A percentile compares a stretch with the other conserved stretches of the same genome.
Evolutionary conservation across 2,797 vertebrate genomes (phyloP).

Genomic region (Paramormyrops hopkinsi): DNA sequence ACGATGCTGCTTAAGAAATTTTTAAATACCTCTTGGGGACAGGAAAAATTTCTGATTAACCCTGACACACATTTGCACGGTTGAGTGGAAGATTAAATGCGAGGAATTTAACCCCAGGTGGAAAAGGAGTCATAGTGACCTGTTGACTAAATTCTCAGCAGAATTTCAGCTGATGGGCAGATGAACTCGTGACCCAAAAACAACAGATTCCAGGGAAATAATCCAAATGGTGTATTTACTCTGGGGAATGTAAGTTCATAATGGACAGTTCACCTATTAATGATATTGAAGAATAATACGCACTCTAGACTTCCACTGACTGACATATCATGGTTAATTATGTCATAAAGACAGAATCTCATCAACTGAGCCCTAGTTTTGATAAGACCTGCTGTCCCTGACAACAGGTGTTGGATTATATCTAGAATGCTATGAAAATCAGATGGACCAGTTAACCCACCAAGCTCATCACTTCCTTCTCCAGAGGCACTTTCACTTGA

Average conservation of each 20-base stretch:
- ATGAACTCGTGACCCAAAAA: constrained; percentile 3
- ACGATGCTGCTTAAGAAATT: not conserved
- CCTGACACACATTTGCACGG: not conserved
- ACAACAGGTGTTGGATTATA: not conserved
- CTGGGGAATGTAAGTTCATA: not conserved
- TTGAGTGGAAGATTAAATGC: not conserved
- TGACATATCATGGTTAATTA: not conserved
- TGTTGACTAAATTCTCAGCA: not conserved
- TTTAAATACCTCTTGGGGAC: not conserved
- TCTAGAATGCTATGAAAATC: not conserved
- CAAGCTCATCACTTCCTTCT: not conserved
- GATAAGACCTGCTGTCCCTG: not conserved
- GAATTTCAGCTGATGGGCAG: not conserved
- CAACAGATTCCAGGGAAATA: not conserved
- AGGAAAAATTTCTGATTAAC: constrained; percentile 7
- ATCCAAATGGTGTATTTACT: not conserved
- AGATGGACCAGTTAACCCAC: not conserved
- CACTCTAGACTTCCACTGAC: not conserved
- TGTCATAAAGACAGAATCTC: not conserved
- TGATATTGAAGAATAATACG: not conserved
- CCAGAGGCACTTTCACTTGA: not conserved
- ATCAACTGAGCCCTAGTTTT: not conserved
- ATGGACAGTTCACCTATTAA: not conserved
- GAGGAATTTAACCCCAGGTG: constrained; percentile 13
- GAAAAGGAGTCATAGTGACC: not conserved